Conservation (phyloP, 2,797 vertebrate genomes). For the Apogon talboti region DNA sequence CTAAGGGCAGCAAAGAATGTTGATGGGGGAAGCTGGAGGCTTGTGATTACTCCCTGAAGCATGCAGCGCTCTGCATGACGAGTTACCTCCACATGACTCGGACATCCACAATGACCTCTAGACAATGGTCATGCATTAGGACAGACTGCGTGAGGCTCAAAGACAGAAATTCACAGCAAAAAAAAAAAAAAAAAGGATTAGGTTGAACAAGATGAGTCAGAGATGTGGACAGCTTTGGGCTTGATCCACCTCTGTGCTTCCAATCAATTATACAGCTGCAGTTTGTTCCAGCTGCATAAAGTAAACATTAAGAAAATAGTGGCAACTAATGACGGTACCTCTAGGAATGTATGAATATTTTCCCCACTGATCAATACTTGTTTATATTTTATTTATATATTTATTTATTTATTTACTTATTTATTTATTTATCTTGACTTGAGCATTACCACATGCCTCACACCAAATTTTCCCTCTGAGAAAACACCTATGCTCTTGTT, state of each 20-base stretch:
- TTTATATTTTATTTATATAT: conserved; percentile 54
- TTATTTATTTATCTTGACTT: conserved; percentile 55
- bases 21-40: conserved; percentile 79
- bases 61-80: conserved; percentile 76
- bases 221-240: conserved; percentile 40
- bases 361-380: conserved; percentile 41
- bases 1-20: conserved; percentile 81
- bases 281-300: conserved; percentile 55
- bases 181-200: conserved; percentile 32
- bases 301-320: conserved; percentile 48
- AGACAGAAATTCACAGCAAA: conserved; percentile 28
- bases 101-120: conserved; percentile 82
- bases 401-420: conserved; percentile 67
- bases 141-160: conserved; percentile 45
- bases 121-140: conserved; percentile 74
- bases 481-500: conserved; percentile 23
- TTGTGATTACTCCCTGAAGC: conserved; percentile 82
- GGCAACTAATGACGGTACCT: conserved; percentile 60
- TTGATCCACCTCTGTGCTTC: conserved; percentile 52
- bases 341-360: conserved; percentile 36
- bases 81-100: conserved; percentile 74
- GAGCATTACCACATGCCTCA: conserved; percentile 43
- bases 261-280: conserved; percentile 62
- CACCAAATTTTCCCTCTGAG: conserved; percentile 29
- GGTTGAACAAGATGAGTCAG: conserved; percentile 50